A percentile compares a stretch with the other conserved stretches of the same genome.
Evolutionary conservation across 2,888 invertebrate species (phyloP).

Genomic region (Imbricaverruca yamaguchii): DNA sequence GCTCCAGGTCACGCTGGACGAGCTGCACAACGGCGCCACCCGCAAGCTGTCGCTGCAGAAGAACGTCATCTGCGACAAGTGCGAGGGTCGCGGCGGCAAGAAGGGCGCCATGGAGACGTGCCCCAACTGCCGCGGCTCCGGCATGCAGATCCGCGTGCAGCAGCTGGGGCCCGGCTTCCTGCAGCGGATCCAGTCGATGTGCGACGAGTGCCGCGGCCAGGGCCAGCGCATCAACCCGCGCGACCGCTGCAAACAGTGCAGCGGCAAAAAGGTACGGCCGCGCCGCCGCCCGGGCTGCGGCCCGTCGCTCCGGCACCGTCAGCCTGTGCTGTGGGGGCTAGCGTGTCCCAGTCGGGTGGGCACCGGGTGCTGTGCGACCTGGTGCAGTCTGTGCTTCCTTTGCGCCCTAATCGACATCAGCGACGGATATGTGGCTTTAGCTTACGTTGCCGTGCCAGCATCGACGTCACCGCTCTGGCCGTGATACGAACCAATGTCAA

Average conservation of each 20-base stretch:
- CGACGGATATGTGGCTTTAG: too few relatives aligned
- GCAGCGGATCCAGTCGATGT: slow-evolving; percentile 86
- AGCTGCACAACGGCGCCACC: slow-evolving; percentile 87
- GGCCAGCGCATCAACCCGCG: slow-evolving; percentile 78
- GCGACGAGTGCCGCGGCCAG: slow-evolving; percentile 77
- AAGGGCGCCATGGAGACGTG: slow-evolving; percentile 85
- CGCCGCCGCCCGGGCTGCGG: too few relatives aligned
- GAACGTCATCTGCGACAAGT: slow-evolving; percentile 92
- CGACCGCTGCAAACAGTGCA: slow-evolving; percentile 87
- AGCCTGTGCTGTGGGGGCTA: too few relatives aligned
- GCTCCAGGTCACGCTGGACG: slow-evolving; percentile 81
- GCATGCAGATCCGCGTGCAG: slow-evolving; percentile 62
- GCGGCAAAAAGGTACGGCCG: slow-evolving; percentile 62
- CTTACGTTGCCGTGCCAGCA: too few relatives aligned
- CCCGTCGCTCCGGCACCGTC: too few relatives aligned
- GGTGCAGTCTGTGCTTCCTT: too few relatives aligned
- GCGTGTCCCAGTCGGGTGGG: too few relatives aligned
- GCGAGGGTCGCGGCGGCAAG: slow-evolving; percentile 88
- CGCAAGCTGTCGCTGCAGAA: slow-evolving; percentile 89
- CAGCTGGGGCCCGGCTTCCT: slow-evolving; percentile 67
- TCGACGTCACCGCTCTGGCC: too few relatives aligned
- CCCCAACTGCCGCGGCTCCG: slow-evolving; percentile 73
- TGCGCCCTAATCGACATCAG: too few relatives aligned
- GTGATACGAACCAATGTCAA: too few relatives aligned
- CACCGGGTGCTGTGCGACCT: too few relatives aligned